Base-by-base conservation (phyloP, 2,113 vertebrate species). In the Haemorhous mexicanus region DNA sequence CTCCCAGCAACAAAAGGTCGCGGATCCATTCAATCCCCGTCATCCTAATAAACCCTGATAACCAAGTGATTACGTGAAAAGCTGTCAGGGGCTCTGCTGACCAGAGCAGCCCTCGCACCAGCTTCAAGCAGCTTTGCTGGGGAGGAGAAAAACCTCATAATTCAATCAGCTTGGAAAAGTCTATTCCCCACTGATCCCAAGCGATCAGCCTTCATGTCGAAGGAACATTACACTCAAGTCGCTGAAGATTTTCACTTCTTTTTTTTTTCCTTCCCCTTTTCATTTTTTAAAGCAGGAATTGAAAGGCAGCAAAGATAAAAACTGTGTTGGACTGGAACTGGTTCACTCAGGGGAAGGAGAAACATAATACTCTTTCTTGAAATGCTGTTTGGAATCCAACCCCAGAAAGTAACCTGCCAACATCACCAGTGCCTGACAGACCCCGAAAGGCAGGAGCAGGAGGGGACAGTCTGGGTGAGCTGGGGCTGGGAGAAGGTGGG, bases 251-350 rank as follows among this genome's bases (percentile, higher is more conserved):
- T 93, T 67, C 7, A 16, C 64, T 46, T 49, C 15, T 44, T 64
- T 46, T n/a, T 63, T 66, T 55, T 55, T 5, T 2, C 9, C 30
- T 62, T 37, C 35, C 52, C 41, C 68, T 92, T 94, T 88, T 92
- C 79, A 83, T 92, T 93, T 94, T 72, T 83, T 74, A 83, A 80
- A 96, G 88, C 64, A 56, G 46, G 52, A 88, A 91, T 30, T 95
- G 92, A 90, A 97, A 97, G 92, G 76, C 96, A 95, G 97, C 96
- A 92, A 97, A 97, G 97, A 97, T 97, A 98, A 97, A 97, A 98
- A 98, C 94, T 97, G 97, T 97, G 97, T 96, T 97, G 77, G 89
- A 97, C 95, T 96, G 95, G 90, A 93, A 97, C 88, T 92, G 93
- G 92, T 94, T 96, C 93, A 93, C 92, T 96, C 96, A 69, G 95